Evolutionary conservation across 2,797 vertebrate species (phyloP), one percentile per base, ranked within the genome.

Genomic region (Arnoldichthys spilopterus): DNA sequence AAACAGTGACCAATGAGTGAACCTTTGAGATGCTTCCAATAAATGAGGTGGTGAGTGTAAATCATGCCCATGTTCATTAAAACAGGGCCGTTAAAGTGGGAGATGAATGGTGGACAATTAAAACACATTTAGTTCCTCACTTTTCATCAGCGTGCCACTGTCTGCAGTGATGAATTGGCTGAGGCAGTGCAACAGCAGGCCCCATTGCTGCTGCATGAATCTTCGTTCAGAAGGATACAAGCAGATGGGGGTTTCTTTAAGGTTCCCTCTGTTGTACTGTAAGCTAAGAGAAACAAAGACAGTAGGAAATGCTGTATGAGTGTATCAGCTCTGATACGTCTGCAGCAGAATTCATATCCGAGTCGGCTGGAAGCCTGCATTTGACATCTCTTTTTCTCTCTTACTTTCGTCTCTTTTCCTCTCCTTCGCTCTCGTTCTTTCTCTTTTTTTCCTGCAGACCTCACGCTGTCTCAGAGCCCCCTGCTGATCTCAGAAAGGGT

Each of bases 11-110:
- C 43, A 47, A 13, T 15, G 13, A 47, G 24, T 58, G 24, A 4
- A 58, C 24, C 12, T 7, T 7, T 8, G 9, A 5, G n/a, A 7
- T 54, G n/a, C 9, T 54, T 22, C 51, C 9, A 54, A 54, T 54
- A 22, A 54, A 28, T 24, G 24, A 12, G 12, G 0, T 12, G 9
- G 8, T 56, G 2, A 15, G 13, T 78, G 72, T 74, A 76, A 84
- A 74, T 80, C 79, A 77, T 20, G 54, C 72, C 79, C 74, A 80
- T 45, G 76, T 76, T 72, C 64, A 73, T 72, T 83, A 73, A 74
- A 69, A 70, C n/a, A 66, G 40, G 32, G 75, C 72, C 62, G 47
- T 30, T 63, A 66, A 73, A 49, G 74, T 80, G 68, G 56, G 76
- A 40, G 72, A 53, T 37, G 58, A 76, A 76, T 49, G 26, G 58